Evolutionary conservation across 2,888 invertebrate species (phyloP).

Genomic region (Syrphus vitripennis): DNA sequence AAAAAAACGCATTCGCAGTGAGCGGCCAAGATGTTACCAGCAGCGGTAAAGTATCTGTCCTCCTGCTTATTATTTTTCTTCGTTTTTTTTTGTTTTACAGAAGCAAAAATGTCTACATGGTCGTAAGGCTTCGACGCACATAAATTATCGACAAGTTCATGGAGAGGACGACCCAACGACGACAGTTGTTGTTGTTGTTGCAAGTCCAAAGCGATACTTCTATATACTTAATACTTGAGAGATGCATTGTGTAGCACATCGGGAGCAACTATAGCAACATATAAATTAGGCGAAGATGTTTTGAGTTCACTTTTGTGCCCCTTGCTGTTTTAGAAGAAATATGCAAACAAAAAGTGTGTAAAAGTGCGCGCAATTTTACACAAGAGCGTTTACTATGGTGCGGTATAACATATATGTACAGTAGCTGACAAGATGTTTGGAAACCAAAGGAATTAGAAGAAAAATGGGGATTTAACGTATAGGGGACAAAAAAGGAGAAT

Average conservation of each 20-base stretch:
- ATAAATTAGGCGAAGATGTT: conserved; percentile 58
- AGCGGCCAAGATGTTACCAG: conserved; percentile 30
- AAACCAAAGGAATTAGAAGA: neutral
- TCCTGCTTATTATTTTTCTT: neutral
- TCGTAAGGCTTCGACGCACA: conserved; percentile 59
- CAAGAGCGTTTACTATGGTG: neutral
- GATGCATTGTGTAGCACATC: conserved; percentile 41
- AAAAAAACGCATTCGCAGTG: conserved; percentile 48
- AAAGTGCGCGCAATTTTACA: conserved; percentile 33
- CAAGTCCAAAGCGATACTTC: neutral
- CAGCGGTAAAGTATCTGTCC: neutral
- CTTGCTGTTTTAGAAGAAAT: neutral
- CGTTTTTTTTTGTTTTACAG: conserved; percentile 38
- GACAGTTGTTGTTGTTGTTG: too few species aligned
- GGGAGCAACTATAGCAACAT: conserved; percentile 46
- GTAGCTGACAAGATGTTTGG: conserved; percentile 14
- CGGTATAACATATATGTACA: neutral
- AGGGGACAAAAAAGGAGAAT: conserved; percentile 42
- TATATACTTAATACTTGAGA: too few species aligned
- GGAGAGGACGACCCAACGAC: neutral
- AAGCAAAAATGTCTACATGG: conserved; percentile 62
- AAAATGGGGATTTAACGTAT: neutral
- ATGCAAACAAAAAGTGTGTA: conserved; percentile 40
- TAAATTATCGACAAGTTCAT: conserved; percentile 61
- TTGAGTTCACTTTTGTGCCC: neutral